A percentile compares a stretch with the other conserved stretches of the same genome.
phyloP scores from a whole-genome alignment of 1,140 invertebrate species.

The Drosophila funebris region DNA sequence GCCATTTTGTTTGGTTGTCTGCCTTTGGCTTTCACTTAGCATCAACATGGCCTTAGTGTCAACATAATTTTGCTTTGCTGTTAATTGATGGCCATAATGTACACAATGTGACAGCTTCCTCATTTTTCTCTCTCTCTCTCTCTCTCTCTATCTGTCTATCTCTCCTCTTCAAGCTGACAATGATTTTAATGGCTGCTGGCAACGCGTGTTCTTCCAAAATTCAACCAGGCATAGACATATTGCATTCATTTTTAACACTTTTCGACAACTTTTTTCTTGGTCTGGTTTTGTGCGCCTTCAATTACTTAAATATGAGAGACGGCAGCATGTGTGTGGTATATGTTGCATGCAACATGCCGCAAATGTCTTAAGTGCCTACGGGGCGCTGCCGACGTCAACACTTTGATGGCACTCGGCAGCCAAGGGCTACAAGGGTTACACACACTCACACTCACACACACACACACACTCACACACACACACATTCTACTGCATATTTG shows the following conservation, averaged over 20 bases:
- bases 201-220: conserved; percentile 52
- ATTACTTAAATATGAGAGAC: conserved; percentile 58
- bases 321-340: conserved; percentile 1
- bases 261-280: conserved; percentile 22
- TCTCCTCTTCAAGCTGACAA: conserved; percentile 49
- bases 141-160: neutral
- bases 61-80: conserved; percentile 65
- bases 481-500: conserved; percentile 47
- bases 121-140: conserved; percentile 2
- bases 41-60: conserved; percentile 68
- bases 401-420: conserved; percentile 72
- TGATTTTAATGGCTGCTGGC: conserved; percentile 73
- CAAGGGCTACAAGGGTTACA: conserved; percentile 49
- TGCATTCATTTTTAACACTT: conserved; percentile 73
- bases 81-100: conserved; percentile 76
- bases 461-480: neutral
- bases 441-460: conserved; percentile 16
- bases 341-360: conserved; percentile 66
- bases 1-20: neutral
- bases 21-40: conserved; percentile 59
- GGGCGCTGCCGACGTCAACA: conserved; percentile 64
- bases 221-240: conserved; percentile 53
- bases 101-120: conserved; percentile 41
- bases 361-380: conserved; percentile 76
- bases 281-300: conserved; percentile 51